These are phyloP conservation scores for Pipistrellus pygmaeus DNA, from an alignment of 2,797 vertebrate species.

Conservation along the genomic window DNA sequence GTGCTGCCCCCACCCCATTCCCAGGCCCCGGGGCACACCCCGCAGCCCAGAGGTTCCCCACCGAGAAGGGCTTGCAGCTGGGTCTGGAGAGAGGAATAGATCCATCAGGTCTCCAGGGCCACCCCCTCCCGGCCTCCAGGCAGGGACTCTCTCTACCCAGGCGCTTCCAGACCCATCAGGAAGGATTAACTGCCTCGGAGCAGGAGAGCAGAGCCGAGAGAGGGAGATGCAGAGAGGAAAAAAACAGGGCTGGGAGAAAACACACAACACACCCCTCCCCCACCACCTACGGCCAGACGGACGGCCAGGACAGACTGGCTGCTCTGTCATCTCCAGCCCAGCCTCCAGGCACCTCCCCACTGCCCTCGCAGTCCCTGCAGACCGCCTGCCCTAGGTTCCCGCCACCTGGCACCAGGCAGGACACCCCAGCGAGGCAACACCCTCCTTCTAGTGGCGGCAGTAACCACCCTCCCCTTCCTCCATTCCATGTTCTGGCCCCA, in stretches of 20 bases:
- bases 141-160: neutral
- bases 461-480: constrained; percentile 27
- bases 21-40: neutral
- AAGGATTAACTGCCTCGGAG: constrained; percentile 71
- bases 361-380: constrained; percentile 65
- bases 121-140: neutral
- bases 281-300: constrained; percentile 73
- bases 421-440: constrained; percentile 3
- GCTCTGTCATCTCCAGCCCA: constrained; percentile 74
- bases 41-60: neutral
- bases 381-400: constrained; percentile 48
- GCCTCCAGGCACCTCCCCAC: constrained; percentile 73
- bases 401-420: constrained; percentile 68
- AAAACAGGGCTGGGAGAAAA: constrained; percentile 70
- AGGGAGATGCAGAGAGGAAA: constrained; percentile 68
- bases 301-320: constrained; percentile 80
- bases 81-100: constrained; percentile 16
- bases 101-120: neutral
- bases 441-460: neutral
- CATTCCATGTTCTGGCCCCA: neutral
- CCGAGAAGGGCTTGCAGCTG: neutral
- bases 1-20: neutral
- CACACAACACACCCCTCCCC: constrained; percentile 76
- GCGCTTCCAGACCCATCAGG: constrained; percentile 9
- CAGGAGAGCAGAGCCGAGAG: constrained; percentile 22